A percentile compares a stretch with the other conserved stretches of the same genome.
Evolutionary conservation across 2,797 vertebrate species (phyloP).

Genomic region (Lagorchestes hirsutus): DNA sequence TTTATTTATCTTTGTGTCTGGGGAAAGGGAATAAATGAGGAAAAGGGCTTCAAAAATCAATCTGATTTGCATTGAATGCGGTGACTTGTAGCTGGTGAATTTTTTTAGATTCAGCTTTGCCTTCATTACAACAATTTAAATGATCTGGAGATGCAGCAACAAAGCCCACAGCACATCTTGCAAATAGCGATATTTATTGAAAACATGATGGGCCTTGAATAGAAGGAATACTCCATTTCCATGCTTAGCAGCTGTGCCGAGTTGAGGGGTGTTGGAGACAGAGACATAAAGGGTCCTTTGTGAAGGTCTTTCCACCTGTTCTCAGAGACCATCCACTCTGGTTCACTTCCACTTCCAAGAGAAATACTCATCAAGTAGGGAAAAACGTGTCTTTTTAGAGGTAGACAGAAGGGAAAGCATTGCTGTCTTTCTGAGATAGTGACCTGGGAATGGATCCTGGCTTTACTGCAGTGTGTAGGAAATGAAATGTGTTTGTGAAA

Average conservation of each 20-base stretch:
- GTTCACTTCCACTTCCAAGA: neutral
- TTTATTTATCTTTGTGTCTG: neutral
- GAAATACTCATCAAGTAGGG: neutral
- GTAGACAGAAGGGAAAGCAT: neutral
- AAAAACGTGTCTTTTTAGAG: neutral
- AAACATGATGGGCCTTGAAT: conserved; percentile 51
- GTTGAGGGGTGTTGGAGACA: neutral
- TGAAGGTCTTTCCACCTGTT: rapidly evolving
- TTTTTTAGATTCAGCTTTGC: conserved; percentile 38
- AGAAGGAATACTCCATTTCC: conserved; percentile 51
- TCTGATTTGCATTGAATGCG: neutral
- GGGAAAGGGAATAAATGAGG: neutral
- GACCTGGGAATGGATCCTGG: neutral
- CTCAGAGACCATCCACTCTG: neutral
- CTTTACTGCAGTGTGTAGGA: neutral
- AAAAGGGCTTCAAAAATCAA: neutral
- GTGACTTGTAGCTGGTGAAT: neutral
- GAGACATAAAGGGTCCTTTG: rapidly evolving
- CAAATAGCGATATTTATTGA: conserved; percentile 54
- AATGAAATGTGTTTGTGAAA: neutral
- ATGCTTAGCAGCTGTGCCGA: neutral
- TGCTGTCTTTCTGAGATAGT: neutral
- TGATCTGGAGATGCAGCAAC: conserved; percentile 18
- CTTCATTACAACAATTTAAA: conserved; percentile 46
- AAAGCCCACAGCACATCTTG: conserved; percentile 66